These are phyloP conservation scores for Tribolium castaneum DNA, from an alignment of 1,140 invertebrate species.

Conservation along the genomic window DNA sequence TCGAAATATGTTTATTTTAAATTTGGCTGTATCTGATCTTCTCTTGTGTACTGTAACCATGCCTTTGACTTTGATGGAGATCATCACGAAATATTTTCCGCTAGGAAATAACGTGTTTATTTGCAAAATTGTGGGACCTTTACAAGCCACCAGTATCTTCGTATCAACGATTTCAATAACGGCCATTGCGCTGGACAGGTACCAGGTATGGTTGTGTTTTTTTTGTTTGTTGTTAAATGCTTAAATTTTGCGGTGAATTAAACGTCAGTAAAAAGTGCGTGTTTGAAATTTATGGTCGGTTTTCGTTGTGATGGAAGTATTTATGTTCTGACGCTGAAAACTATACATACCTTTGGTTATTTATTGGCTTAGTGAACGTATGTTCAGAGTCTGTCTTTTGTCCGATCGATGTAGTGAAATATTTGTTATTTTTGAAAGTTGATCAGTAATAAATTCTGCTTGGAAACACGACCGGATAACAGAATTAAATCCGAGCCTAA, in stretches of 20 bases:
- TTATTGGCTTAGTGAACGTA: not conserved
- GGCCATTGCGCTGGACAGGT: conserved; percentile 87
- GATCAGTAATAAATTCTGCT: too few relatives aligned
- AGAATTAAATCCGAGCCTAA: not conserved
- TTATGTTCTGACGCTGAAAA: not conserved
- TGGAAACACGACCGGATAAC: not conserved
- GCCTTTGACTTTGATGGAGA: conserved; percentile 85
- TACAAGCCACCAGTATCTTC: conserved; percentile 88
- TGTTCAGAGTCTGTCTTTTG: not conserved
- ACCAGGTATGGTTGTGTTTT: conserved; percentile 68
- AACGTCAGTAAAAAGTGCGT: too few relatives aligned
- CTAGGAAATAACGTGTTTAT: conserved; percentile 73
- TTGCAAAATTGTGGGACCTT: conserved; percentile 84
- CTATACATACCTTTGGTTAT: conserved; percentile 1
- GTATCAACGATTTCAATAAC: conserved; percentile 92
- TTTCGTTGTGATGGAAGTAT: not conserved
- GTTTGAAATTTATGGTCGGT: not conserved
- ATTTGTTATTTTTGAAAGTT: not conserved
- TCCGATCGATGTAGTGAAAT: not conserved
- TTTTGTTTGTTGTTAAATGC: not conserved
- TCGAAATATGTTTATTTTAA: conserved; percentile 91
- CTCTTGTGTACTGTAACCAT: conserved; percentile 87
- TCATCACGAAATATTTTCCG: conserved; percentile 81
- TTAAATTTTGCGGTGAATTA: too few relatives aligned
- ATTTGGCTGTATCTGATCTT: conserved; percentile 87